Percentiles rank a stretch among this genome's conserved stretches.
Conservation (phyloP, 2,888 invertebrate species). For the Abrostola triplasia region DNA sequence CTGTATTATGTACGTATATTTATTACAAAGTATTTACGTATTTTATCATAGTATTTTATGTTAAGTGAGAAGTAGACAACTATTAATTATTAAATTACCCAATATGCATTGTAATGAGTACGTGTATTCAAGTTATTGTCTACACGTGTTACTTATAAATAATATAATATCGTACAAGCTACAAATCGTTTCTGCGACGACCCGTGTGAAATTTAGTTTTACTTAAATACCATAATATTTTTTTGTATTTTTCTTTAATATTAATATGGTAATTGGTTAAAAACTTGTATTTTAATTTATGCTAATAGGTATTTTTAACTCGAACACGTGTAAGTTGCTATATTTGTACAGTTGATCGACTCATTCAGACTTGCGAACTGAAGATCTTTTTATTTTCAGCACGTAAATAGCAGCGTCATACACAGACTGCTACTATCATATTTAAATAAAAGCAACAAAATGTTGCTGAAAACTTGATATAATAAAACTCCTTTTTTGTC, state of each 20-base stretch:
- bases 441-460: no score
- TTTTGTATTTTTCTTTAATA: slow-evolving; percentile 3
- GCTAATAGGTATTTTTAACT: slow-evolving; percentile 2
- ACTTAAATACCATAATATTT: background rate
- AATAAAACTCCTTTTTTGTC: no score
- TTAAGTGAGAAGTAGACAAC: no score
- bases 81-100: background rate
- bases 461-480: no score
- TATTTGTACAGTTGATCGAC: background rate
- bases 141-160: background rate
- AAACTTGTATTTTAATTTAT: slow-evolving; percentile 3
- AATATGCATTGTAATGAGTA: background rate
- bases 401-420: background rate
- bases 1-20: no score
- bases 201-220: background rate
- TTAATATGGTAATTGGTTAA: background rate
- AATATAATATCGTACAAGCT: background rate
- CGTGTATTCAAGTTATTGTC: background rate
- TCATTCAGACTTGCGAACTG: slow-evolving; percentile 1
- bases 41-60: no score
- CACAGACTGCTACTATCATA: background rate
- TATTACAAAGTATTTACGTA: no score
- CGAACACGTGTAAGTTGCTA: slow-evolving; percentile 2
- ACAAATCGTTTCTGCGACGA: background rate
- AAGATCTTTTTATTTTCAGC: background rate